A percentile compares a stretch with the other conserved stretches of the same genome.
phyloP scores from a whole-genome alignment of 2,888 invertebrate genomes.

The Spialia ferax region DNA sequence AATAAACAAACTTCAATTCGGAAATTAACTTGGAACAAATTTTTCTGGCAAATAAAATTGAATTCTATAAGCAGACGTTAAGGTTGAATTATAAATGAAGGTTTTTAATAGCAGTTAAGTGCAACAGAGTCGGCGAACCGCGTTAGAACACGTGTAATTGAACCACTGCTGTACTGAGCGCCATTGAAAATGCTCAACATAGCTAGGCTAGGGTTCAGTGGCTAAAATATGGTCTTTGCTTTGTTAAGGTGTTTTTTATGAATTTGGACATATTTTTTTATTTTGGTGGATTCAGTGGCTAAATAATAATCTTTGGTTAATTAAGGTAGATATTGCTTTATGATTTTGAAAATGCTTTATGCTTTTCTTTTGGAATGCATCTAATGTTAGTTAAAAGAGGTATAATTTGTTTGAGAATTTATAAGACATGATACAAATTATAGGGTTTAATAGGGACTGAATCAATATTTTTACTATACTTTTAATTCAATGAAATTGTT shows the following conservation, averaged over 20 bases:
- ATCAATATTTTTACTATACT: no score
- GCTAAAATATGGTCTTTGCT: not conserved
- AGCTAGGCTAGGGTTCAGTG: not conserved
- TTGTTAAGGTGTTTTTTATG: not conserved
- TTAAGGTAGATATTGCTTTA: no score
- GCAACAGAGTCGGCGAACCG: slow-evolving; percentile 5
- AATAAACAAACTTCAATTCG: not conserved
- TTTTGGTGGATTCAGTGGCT: no score
- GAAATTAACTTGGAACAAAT: not conserved
- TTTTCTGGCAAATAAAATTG: not conserved
- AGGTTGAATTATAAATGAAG: not conserved
- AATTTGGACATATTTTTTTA: no score
- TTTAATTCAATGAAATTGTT: no score
- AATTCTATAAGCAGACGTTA: not conserved
- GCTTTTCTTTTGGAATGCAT: no score
- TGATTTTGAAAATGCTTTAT: no score
- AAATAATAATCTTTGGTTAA: no score
- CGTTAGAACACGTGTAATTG: slow-evolving; percentile 9
- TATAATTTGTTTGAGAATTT: no score
- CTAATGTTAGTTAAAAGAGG: no score
- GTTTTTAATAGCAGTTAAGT: slow-evolving; percentile 8
- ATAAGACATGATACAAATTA: no score
- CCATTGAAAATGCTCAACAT: not conserved
- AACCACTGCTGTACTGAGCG: not conserved
- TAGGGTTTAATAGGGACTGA: no score